Percentiles rank a stretch among this genome's conserved stretches.
These are phyloP conservation scores for Gallinago media DNA, from an alignment of 2,113 vertebrate genomes.

Conservation along the genomic window DNA sequence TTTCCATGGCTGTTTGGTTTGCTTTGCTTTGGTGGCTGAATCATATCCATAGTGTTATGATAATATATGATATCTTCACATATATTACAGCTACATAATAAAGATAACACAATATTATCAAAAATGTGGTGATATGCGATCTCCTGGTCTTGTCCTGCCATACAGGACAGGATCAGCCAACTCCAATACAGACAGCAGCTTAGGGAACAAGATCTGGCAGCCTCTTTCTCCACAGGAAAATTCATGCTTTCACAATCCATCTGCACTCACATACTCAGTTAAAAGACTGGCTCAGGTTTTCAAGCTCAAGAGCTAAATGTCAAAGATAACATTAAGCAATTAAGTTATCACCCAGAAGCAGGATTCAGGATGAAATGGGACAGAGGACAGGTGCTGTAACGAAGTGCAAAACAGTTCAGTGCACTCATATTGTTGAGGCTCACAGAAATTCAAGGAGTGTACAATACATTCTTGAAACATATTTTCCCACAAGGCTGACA, in stretches of 20 bases:
- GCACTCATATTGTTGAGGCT: neutral
- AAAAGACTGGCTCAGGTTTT: neutral
- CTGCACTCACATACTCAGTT: neutral
- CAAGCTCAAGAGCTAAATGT: neutral
- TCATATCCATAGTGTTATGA: neutral
- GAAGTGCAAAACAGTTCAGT: neutral
- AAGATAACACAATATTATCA: neutral
- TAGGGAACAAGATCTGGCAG: neutral
- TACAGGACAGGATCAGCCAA: neutral
- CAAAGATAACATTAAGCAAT: neutral
- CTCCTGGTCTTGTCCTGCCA: neutral
- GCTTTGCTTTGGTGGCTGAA: neutral
- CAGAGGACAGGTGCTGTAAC: neutral
- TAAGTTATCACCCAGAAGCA: neutral
- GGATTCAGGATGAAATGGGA: neutral
- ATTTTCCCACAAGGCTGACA: too few species aligned
- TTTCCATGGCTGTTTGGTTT: neutral
- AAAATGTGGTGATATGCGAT: neutral
- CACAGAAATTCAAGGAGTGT: neutral
- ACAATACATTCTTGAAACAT: neutral
- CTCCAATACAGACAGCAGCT: neutral
- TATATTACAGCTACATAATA: neutral
- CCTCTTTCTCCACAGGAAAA: neutral
- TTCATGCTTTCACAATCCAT: neutral
- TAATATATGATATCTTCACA: accelerated